A percentile compares a stretch with the other conserved stretches of the same genome.
phyloP scores from a whole-genome alignment of 2,797 vertebrate species.

The Darevskia nairensis region DNA sequence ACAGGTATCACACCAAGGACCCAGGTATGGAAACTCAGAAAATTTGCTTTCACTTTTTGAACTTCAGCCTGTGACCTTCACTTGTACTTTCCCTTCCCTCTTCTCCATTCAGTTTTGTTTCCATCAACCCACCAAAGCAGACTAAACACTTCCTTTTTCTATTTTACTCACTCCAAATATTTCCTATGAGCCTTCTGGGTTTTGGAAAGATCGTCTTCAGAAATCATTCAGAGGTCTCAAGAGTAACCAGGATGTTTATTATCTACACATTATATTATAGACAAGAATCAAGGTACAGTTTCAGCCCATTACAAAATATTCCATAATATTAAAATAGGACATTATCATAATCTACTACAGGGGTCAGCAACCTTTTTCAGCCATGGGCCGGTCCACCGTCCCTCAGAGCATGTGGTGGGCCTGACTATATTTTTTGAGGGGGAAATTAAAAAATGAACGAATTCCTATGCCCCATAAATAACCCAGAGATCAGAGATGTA shows the following conservation, averaged over 20 bases:
- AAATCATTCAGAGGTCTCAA: background rate
- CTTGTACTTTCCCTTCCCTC: background rate
- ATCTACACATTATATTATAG: background rate
- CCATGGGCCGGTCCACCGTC: too few species aligned
- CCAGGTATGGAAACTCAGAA: too few species aligned
- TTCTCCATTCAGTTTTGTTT: background rate
- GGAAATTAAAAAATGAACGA: too few species aligned
- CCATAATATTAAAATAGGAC: background rate
- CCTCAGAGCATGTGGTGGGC: too few species aligned
- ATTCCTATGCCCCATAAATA: too few species aligned
- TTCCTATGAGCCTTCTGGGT: background rate
- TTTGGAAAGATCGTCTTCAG: background rate
- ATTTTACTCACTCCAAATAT: background rate
- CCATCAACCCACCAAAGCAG: background rate
- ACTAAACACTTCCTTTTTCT: conserved; percentile 16
- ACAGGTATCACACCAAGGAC: too few species aligned
- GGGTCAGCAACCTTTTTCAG: too few species aligned
- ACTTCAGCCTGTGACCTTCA: background rate
- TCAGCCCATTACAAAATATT: background rate
- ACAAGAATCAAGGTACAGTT: background rate
- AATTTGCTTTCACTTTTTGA: background rate
- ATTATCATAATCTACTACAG: background rate
- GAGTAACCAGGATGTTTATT: background rate
- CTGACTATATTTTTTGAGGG: too few species aligned
- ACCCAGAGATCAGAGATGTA: too few species aligned